phyloP scores from a whole-genome alignment of 2,797 vertebrate genomes.

The Menidia menidia region DNA sequence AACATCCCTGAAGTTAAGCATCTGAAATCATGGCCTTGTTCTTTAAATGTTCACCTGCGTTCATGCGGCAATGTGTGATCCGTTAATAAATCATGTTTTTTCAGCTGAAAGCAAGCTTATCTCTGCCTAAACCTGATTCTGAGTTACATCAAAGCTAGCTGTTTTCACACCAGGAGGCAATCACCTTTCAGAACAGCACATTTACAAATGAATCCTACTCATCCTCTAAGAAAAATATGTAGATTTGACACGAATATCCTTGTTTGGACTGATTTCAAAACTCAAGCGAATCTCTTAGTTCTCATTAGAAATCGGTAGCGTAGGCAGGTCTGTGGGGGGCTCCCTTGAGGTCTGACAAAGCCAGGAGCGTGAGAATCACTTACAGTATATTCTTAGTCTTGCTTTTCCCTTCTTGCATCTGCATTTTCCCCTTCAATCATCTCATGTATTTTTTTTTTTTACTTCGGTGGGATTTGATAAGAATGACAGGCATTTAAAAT shows the following conservation, averaged over 20 bases:
- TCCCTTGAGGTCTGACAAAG: slow-evolving; percentile 40
- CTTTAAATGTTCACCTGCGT: slow-evolving; percentile 11
- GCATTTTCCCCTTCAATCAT: slow-evolving; percentile 14
- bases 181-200: not conserved
- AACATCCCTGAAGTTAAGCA: slow-evolving; percentile 4
- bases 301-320: slow-evolving; percentile 10
- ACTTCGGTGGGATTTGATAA: no score
- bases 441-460: slow-evolving; percentile 20
- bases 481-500: no score
- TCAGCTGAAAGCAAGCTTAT: not conserved
- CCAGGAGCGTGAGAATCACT: slow-evolving; percentile 53
- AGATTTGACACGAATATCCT: not conserved
- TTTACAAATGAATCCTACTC: not conserved
- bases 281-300: not conserved
- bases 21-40: not conserved
- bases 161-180: slow-evolving; percentile 8
- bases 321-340: slow-evolving; percentile 37
- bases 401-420: slow-evolving; percentile 24
- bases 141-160: slow-evolving; percentile 18
- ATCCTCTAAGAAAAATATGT: not conserved
- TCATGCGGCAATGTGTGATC: slow-evolving; percentile 12
- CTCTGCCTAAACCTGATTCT: not conserved
- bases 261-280: slow-evolving; percentile 9
- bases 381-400: slow-evolving; percentile 56
- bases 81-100: slow-evolving; percentile 13